Base-by-base conservation (phyloP, 1,140 invertebrate genomes). In the honey bee (Apis mellifera) region DNA sequence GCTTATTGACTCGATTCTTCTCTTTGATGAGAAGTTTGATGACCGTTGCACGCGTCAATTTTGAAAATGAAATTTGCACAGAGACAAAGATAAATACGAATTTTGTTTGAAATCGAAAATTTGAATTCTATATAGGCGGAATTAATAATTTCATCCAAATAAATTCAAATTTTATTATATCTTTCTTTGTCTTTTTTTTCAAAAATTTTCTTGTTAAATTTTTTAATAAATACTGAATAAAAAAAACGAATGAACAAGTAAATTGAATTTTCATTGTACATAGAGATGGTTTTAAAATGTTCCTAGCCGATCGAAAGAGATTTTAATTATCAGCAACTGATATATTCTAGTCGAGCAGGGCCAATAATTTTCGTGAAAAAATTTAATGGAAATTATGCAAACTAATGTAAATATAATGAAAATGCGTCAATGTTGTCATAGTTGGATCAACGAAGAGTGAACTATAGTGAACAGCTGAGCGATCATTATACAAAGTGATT, bases 341-440 rank as follows among this genome's bases (percentile, higher is more conserved):
- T 50, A 48, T 66, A 17, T 17, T 42, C 55, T 13, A 23, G 21
- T 48, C 21, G 9, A 21, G 32, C 11, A 21, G 17, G 15, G 9
- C 19, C 50, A 65, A 50, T 65, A 76, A 76, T 76, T 66, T 32
- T 65, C 26, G 26, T 55, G 21, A 32, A 55, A 42, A 42, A n/a
- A 42, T 76, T 76, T 54, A 54, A 19, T 55, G 50, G n/a, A 59
- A 60, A 52, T 60, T 48, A n/a, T 62, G 55, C 12, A 26, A 60
- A 71, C 17, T 19, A 52, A 59, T 32, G 54, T 13, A 60, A 78
- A 76, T 76, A 42, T 12, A 60, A 60, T n/a, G 48, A 21, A 48
- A 54, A 57, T 55, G 26, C 48, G 26, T 26, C 12, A 59, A n/a
- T n/a, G n/a, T 48, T 50, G 50, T 69, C 62, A 42, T 21, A 15